Percentiles rank a stretch among this genome's conserved stretches.
Evolutionary conservation across 23 tunicate genomes (phyloP).

Genomic region (Clavelina lepadiformis): DNA sequence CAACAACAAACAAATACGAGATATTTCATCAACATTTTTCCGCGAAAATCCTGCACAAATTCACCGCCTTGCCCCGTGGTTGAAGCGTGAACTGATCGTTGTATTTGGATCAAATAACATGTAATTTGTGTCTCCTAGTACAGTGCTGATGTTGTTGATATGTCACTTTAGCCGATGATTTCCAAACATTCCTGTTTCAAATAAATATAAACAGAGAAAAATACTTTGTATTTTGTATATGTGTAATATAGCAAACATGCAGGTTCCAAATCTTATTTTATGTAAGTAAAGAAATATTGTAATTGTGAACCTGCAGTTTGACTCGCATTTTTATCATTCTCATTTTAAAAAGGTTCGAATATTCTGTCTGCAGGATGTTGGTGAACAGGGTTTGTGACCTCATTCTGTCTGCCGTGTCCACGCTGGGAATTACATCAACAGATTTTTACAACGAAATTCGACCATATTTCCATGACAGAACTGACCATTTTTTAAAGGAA

Average conservation of each 20-base stretch:
- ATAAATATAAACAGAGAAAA: too few species aligned
- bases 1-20: slow-evolving; percentile 45
- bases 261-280: too few species aligned
- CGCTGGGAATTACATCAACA: slow-evolving; percentile 40
- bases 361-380: slow-evolving; percentile 6
- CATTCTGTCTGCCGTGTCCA: slow-evolving; percentile 39
- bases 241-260: too few species aligned
- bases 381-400: slow-evolving; percentile 48
- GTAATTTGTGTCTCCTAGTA: slow-evolving; percentile 17
- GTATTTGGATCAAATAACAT: slow-evolving; percentile 74
- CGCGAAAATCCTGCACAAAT: slow-evolving; percentile 61
- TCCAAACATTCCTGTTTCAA: too few species aligned
- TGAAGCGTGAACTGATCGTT: slow-evolving; percentile 67
- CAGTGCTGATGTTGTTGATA: not conserved
- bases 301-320: not conserved
- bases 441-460: slow-evolving; percentile 46
- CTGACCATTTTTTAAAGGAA: slow-evolving; percentile 81
- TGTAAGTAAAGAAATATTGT: too few species aligned
- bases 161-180: not conserved
- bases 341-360: not conserved
- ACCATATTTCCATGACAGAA: slow-evolving; percentile 43
- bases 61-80: slow-evolving; percentile 80
- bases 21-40: slow-evolving; percentile 56
- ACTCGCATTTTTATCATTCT: not conserved
- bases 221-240: too few species aligned